phyloP scores from a whole-genome alignment of 2,113 vertebrate species.

The Corythaixoides concolor region DNA sequence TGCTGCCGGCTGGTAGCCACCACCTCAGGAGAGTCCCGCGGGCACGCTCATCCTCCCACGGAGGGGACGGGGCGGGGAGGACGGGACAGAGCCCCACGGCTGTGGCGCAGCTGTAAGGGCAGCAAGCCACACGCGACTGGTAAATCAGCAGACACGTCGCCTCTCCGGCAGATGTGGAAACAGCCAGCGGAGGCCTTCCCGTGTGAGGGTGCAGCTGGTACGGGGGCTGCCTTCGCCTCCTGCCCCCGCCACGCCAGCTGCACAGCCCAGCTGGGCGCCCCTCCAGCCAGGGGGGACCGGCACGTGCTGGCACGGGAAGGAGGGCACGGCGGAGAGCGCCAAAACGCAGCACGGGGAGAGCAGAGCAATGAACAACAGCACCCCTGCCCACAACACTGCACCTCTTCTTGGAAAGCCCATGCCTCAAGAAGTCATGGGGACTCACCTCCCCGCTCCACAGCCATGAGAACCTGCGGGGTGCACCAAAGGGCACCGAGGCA shows the following conservation, averaged over 20 bases:
- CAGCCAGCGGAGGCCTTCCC: neutral
- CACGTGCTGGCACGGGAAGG: neutral
- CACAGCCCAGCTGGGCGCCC: neutral
- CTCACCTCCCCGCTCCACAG: accelerated
- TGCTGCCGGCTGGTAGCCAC: accelerated
- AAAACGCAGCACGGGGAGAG: neutral
- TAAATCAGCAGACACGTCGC: neutral
- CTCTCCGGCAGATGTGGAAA: conserved; percentile 7
- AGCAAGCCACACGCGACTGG: neutral
- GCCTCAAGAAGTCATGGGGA: neutral
- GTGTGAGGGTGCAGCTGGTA: conserved; percentile 39
- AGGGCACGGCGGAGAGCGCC: neutral
- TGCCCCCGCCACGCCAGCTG: neutral
- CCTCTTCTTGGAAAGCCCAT: neutral
- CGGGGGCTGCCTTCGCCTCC: neutral
- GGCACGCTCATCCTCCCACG: neutral
- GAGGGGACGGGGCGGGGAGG: neutral
- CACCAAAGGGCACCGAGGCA: neutral
- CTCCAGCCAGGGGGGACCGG: neutral
- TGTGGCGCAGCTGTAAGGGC: conserved; percentile 11
- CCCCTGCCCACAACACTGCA: accelerated
- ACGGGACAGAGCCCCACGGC: neutral
- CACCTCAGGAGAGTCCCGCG: neutral
- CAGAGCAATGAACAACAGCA: neutral
- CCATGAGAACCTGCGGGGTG: neutral